Base-by-base conservation (phyloP, 1,140 invertebrate genomes). In the Acromyrmex echinatior region DNA sequence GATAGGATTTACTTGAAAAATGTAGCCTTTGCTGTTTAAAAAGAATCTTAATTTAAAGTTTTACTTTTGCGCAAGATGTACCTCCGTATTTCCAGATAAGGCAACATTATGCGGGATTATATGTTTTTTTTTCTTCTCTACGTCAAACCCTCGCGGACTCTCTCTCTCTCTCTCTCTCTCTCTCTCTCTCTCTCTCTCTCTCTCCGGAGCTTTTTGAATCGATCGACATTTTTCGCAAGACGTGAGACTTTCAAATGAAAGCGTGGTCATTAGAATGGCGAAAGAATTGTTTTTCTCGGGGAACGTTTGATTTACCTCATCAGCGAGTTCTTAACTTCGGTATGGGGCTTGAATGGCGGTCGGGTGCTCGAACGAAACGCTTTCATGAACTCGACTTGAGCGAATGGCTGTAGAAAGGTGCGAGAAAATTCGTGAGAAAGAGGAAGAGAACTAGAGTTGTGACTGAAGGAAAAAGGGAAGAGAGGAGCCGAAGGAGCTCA, bases 301-400 rank as follows among this genome's bases (percentile, higher is more conserved):
- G 66, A 90, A 81, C 88, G 76, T 86, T 86, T 78, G 84, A 90
- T 90, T 87, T 86, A 86, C 65, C 86, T 90, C 88, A 90, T 89
- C 88, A 87, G 80, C 63, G 84, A 87, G 71, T 84, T 78, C 56
- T 90, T 90, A 90, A 90, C 89, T 89, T 79, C 62, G 70, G 65
- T 51, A 65, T 39, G 70, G 63, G 70, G 71, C 39, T 74, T 73
- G 88, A 90, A 90, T 90, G 35, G 86, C 10, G 82, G 88, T 86
- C n/a, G 87, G 25, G 45, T 79, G 51, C 80, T 76, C 56, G 76
- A 68, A 77, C 62, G 88, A 77, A 90, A 90, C 89, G 88, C 88
- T 90, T 90, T 89, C 88, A 73, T 60, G 51, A 89, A 82, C 70
- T 82, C 65, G 70, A 76, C 80, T 84, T 39, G 56, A 35, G 68